Base-by-base conservation (phyloP, 2,888 invertebrate genomes). In the Onthophagus sagittarius region DNA sequence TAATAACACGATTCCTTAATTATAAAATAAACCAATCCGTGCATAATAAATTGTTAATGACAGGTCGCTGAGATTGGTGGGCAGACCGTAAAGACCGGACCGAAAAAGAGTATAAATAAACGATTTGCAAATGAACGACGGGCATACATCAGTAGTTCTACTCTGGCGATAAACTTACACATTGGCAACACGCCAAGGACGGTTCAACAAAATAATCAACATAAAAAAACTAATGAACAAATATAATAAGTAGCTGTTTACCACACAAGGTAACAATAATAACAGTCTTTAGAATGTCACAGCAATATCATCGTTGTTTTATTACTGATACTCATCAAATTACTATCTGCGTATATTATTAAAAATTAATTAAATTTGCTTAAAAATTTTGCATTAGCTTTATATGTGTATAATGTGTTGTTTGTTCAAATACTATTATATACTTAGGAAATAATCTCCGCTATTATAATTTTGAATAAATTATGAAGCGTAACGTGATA, bases 1-100 rank as follows among this genome's bases (percentile, higher is more conserved):
- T 73, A 73, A 69, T 63, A 73, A 73, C 73, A 70, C 63, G 73
- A 73, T 70, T 73, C 67, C 73, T 73, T 73, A 73, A 73, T 73
- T 73, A 73, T 73, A 73, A 73, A 73, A 73, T 73, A 73, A 73
- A 73, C 73, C 73, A 62, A 73, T 62, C 69, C 70, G 70, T 63
- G 73, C 70, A 70, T 73, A 73, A 72, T 72, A 72, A 72, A 72
- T 72, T 72, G 39, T 65, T 72, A 72, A 72, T 65, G 72, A 72
- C 72, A 65, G 72, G 65, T 64, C 15, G 67, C 6, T 15, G 23
- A 67, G 67, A 67, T 67, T 67, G 67, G 67, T 67, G 67, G 67
- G 67, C 67, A 67, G 67, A 32, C 31, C 67, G 32, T 67, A 67
- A 67, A 67, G 67, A 67, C 6, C 32, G 31, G 9, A 23, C 67